A percentile compares a stretch with the other conserved stretches of the same genome.
Evolutionary conservation across 2,797 vertebrate genomes (phyloP).

Genomic region (Tapera naevia): DNA sequence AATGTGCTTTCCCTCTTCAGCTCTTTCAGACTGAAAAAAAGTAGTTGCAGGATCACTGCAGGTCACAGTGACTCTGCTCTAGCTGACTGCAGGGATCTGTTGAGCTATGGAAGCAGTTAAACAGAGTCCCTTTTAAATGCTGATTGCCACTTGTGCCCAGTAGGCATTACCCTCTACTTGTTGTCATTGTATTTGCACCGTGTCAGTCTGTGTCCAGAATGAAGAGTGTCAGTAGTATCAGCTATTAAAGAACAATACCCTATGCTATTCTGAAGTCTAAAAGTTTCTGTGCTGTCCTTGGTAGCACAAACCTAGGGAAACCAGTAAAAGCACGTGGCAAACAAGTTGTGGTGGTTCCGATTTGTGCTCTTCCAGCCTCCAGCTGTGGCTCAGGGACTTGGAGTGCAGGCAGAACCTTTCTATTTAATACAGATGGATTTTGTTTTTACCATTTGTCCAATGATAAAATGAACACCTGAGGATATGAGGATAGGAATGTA

Average conservation of each 20-base stretch:
- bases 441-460: neutral
- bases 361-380: neutral
- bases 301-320: neutral
- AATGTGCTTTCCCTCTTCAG: neutral
- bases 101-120: neutral
- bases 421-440: neutral
- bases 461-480: neutral
- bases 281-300: neutral
- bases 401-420: neutral
- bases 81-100: neutral
- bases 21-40: neutral
- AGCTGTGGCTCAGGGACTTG: neutral
- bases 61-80: neutral
- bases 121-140: neutral
- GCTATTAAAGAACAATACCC: neutral
- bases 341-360: neutral
- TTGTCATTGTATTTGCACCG: neutral
- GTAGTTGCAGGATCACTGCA: neutral
- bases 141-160: neutral
- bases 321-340: neutral
- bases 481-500: neutral
- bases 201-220: neutral
- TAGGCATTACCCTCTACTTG: neutral
- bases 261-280: neutral
- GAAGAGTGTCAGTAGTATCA: neutral